Base-by-base conservation (phyloP, 2,888 invertebrate species). In the Eulithis prunata region DNA sequence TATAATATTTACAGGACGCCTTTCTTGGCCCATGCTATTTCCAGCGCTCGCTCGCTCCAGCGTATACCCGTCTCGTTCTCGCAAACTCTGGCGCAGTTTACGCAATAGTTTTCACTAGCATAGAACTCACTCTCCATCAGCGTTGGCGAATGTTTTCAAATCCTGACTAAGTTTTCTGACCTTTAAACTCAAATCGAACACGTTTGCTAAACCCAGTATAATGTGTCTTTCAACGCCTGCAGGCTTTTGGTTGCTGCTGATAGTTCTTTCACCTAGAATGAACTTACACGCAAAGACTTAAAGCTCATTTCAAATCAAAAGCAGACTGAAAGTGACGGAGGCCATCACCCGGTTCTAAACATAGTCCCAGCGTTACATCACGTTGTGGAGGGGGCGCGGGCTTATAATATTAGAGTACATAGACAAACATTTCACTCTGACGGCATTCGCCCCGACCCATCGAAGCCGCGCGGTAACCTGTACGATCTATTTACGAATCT, bases 1-100 rank as follows among this genome's bases (percentile, higher is more conserved):
- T 91, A 92, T 90, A 93, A 91, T 92, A 92, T 93, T 90, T 90
- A 91, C 88, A 86, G 90, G 86, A 91, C 94, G 91, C 94, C 94
- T 94, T 94, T 94, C 94, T 94, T 94, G 94, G 94, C 85, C 91
- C 88, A 92, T 85, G 87, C 94, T 93, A 93, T 93, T 94, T 94
- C 94, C 94, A 94, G 93, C 86, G 80, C 79, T 84, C 78, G 83
- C 83, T 79, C 83, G 73, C 88, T 89, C 89, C 91, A 90, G 91
- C 85, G 76, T 66, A 51, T 76, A 66, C 70, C 79, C 78, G 79
- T 90, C 92, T 78, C 88, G 76, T 89, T 71, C 82, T 78, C 70
- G 51, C 69, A 47, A 64, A 66, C 55, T 53, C 41, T n/a, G 21
- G 14, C 57, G 47, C 45, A 59, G 66, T 56, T 47, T 46, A 62